These are phyloP conservation scores for Popillia japonica DNA, from an alignment of 1,140 invertebrate genomes.

Conservation along the genomic window DNA sequence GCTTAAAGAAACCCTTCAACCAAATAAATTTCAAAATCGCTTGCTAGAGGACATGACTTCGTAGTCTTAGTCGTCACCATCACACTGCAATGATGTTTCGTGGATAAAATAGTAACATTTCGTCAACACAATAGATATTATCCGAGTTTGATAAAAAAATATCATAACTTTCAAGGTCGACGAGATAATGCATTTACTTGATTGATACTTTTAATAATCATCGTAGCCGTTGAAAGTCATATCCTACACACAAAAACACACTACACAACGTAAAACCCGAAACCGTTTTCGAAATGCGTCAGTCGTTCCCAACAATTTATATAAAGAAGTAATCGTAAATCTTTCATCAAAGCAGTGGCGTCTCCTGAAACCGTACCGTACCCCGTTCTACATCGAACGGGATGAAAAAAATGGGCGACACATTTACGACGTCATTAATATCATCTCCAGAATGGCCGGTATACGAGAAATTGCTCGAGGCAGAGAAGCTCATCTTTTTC, in stretches of 20 bases:
- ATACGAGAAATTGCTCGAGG: neutral
- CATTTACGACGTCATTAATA: conserved; percentile 14
- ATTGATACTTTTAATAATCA: neutral
- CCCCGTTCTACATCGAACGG: neutral
- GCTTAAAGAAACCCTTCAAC: no score
- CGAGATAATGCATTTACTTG: neutral
- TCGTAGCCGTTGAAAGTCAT: neutral
- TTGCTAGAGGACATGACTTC: no score
- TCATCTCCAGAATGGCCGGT: neutral
- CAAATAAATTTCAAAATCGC: no score
- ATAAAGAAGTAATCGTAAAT: conserved; percentile 19
- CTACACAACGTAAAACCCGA: neutral
- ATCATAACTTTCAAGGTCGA: no score
- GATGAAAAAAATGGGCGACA: neutral
- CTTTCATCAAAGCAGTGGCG: conserved; percentile 1
- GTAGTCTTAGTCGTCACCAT: no score
- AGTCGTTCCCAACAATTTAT: conserved; percentile 1
- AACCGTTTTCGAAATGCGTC: neutral
- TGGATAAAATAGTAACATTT: no score
- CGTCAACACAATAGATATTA: no score
- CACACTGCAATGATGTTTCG: no score
- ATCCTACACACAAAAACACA: neutral
- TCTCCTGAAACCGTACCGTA: neutral
- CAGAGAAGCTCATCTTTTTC: neutral
- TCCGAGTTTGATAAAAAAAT: no score